Evolutionary conservation across 2,888 invertebrate species (phyloP).

Genomic region (Coelopa pilipes): DNA sequence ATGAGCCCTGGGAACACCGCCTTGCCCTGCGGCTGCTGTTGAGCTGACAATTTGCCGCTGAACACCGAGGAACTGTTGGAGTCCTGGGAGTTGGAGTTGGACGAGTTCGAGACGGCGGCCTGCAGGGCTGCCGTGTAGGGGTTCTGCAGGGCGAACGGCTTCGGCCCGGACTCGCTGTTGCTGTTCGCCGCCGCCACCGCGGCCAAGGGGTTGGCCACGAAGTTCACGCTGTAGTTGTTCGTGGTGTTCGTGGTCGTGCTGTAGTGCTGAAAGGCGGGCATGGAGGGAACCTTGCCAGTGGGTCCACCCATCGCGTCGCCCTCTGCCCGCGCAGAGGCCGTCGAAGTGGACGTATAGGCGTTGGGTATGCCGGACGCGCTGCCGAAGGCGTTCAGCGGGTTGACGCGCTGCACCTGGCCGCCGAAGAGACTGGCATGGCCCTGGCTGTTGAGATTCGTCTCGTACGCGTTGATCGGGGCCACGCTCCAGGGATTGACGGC

Average conservation of each 20-base stretch:
- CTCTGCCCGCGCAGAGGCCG: background rate
- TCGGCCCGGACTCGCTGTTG: conserved; percentile 39
- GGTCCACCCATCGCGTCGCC: background rate
- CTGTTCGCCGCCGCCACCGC: background rate
- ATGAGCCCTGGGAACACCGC: conserved; percentile 45
- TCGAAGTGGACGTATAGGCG: conserved; percentile 31
- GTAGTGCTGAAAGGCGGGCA: conserved; percentile 51
- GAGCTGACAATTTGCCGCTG: background rate
- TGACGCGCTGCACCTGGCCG: background rate
- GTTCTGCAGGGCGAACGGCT: conserved; percentile 52
- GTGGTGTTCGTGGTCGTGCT: conserved; percentile 46
- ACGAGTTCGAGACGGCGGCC: conserved; percentile 35
- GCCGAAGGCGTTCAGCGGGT: background rate
- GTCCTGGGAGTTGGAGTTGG: conserved; percentile 40
- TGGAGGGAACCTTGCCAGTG: background rate
- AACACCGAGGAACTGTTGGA: conserved; percentile 33
- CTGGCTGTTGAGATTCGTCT: conserved; percentile 30
- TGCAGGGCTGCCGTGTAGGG: conserved; percentile 50
- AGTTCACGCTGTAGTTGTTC: conserved; percentile 54
- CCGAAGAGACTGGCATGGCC: conserved; percentile 9
- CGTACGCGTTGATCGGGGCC: conserved; percentile 43
- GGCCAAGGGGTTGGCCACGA: conserved; percentile 37
- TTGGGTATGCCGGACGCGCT: conserved; percentile 29
- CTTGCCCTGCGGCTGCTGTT: conserved; percentile 28
- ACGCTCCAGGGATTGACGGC: conserved; percentile 41